Base-by-base conservation (phyloP, 2,113 vertebrate species). In the Talpa occidentalis region DNA sequence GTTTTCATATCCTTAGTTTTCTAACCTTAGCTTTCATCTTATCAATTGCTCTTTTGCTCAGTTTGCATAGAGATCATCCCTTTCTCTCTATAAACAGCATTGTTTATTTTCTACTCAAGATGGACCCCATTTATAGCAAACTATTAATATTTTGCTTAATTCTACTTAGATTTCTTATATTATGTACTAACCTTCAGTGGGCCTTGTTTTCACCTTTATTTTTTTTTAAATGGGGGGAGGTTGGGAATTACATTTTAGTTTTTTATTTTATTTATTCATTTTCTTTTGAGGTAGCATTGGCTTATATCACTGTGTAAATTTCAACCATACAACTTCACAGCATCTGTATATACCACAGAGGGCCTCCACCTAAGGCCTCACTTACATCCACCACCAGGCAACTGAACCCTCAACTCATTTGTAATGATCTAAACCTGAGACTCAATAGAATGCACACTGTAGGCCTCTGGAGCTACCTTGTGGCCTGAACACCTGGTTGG, bases 381-480 rank as follows among this genome's bases (percentile, higher is more conserved):
- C 32, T 28, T 62, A 8, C 28, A 30, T 62, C 28, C 60, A 30
- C 28, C 10, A 62, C 60, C 9, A 62, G 5, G 1, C 60, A 62
- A 32, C 28, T 62, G 28, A 62, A 28, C 28, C 60, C 60, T 62
- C 60, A 12, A 62, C 28, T 28, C 24, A 62, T 62, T 28, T 91
- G 77, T 9, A 82, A 35, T 56, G 1, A 10, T 11, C 14, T n/a
- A 42, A 52, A 52, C 10, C 19, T 52, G 2, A 21, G 37, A 69
- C 47, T 42, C 21, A 17, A 1, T 16, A 10, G 10, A 37, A 10
- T 69, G 6, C 3, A 19, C 0, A 52, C 5, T 19, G 11, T 28
- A 22, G 8, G 17, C 35, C 35, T 40, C 24, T 40, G 32, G 26
- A 12, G 37, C 16, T 19, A 3, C 1, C 15, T 16, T 26, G 26